Percentiles rank a stretch among this genome's conserved stretches.
Conservation (phyloP, 2,797 vertebrate species). For the Sebastes kiyomatsui region DNA sequence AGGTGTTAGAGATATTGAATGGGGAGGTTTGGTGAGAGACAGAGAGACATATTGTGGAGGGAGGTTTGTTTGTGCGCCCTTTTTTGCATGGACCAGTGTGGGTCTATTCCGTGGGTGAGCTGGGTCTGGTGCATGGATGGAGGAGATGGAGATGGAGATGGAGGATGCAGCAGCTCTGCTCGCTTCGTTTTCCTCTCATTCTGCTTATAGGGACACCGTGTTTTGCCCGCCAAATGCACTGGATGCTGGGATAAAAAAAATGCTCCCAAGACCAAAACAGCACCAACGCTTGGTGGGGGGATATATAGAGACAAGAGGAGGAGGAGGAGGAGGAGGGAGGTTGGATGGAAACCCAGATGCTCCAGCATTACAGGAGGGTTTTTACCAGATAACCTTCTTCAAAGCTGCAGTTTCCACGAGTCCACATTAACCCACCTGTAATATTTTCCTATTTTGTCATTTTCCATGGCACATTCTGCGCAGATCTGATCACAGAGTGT, state of each 20-base stretch:
- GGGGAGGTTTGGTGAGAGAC: slow-evolving; percentile 30
- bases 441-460: slow-evolving; percentile 41
- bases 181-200: slow-evolving; percentile 84
- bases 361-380: slow-evolving; percentile 51
- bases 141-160: slow-evolving; percentile 78
- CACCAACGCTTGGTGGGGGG: slow-evolving; percentile 64
- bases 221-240: slow-evolving; percentile 85
- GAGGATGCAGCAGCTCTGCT: slow-evolving; percentile 71
- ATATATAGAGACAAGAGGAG: slow-evolving; percentile 15
- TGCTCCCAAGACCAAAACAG: slow-evolving; percentile 81
- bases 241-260: slow-evolving; percentile 74
- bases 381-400: slow-evolving; percentile 59
- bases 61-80: slow-evolving; percentile 40
- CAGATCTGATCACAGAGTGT: slow-evolving; percentile 73
- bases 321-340: not conserved
- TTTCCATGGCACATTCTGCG: slow-evolving; percentile 54
- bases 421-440: slow-evolving; percentile 41
- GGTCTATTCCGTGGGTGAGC: slow-evolving; percentile 88
- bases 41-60: slow-evolving; percentile 16
- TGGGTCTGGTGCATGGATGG: slow-evolving; percentile 83
- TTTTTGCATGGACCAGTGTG: slow-evolving; percentile 75
- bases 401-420: slow-evolving; percentile 36
- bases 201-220: slow-evolving; percentile 76
- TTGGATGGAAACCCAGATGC: slow-evolving; percentile 55
- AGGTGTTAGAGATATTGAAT: slow-evolving; percentile 30